Conservation (phyloP, 2,113 vertebrate species). For the Oncorhynchus masou region DNA sequence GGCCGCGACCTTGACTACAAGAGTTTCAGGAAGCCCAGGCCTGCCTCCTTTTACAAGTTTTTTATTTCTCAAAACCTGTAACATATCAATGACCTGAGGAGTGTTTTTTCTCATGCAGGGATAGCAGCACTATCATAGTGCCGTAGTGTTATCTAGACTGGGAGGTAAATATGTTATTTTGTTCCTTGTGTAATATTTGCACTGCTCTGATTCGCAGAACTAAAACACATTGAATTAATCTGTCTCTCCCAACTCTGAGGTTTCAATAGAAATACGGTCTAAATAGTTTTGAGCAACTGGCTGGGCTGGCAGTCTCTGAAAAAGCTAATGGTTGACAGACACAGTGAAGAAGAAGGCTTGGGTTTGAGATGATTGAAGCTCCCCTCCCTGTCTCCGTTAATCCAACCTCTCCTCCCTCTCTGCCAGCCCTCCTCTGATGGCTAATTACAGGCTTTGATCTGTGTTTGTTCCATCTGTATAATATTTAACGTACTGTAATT, state of each 20-base stretch:
- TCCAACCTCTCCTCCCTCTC: conserved; percentile 45
- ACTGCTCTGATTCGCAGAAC: no score
- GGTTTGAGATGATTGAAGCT: neutral
- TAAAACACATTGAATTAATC: no score
- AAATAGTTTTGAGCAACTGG: no score
- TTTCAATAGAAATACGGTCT: no score
- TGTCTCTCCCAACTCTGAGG: no score
- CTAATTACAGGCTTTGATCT: conserved; percentile 62
- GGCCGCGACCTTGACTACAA: conserved; percentile 65
- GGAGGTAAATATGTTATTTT: no score
- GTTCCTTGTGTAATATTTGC: no score
- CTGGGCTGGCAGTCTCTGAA: no score
- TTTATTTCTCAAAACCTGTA: neutral
- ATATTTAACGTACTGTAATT: conserved; percentile 46
- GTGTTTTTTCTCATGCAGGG: neutral
- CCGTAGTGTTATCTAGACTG: no score
- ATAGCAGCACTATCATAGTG: neutral
- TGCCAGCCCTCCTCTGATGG: conserved; percentile 50
- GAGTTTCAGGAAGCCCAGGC: conserved; percentile 11
- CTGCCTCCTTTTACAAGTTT: neutral
- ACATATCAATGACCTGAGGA: no score
- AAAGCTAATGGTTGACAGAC: no score
- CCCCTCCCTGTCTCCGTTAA: conserved; percentile 2
- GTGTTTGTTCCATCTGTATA: conserved; percentile 45
- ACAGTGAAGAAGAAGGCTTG: no score